phyloP scores from a whole-genome alignment of 2,113 vertebrate genomes.

The Crotalus viridis region DNA sequence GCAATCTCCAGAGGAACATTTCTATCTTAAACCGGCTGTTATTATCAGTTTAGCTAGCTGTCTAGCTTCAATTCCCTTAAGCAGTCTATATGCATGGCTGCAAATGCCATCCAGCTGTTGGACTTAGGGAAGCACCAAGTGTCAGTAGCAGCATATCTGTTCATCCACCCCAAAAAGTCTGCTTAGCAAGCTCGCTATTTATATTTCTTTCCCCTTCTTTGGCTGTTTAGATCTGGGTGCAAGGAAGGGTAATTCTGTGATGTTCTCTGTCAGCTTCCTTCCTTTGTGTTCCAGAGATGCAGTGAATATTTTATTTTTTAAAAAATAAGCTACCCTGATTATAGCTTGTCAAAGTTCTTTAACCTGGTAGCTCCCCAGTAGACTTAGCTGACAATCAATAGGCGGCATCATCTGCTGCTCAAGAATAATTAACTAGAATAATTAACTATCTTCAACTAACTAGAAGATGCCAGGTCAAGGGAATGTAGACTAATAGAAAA shows the following conservation, averaged over 20 bases:
- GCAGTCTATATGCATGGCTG: neutral
- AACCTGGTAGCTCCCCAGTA: neutral
- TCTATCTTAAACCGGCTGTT: neutral
- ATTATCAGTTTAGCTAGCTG: neutral
- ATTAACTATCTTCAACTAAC: neutral
- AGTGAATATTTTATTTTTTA: neutral
- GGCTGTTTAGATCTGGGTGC: neutral
- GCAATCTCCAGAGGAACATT: neutral
- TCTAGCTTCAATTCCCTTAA: neutral
- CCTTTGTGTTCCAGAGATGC: neutral
- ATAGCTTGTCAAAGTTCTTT: neutral
- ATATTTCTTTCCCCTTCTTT: neutral
- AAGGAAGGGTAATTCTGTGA: neutral
- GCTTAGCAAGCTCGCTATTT: neutral
- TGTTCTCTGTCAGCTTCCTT: neutral
- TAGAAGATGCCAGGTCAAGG: neutral
- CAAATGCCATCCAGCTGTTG: neutral
- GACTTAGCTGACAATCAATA: neutral
- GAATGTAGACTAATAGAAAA: neutral
- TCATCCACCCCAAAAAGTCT: neutral
- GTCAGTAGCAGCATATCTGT: neutral
- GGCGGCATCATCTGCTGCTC: neutral
- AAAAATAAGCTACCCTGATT: neutral
- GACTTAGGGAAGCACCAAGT: neutral
- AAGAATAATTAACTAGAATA: neutral